Conservation (phyloP, 2,888 invertebrate genomes). For the Hipparchia semele region DNA sequence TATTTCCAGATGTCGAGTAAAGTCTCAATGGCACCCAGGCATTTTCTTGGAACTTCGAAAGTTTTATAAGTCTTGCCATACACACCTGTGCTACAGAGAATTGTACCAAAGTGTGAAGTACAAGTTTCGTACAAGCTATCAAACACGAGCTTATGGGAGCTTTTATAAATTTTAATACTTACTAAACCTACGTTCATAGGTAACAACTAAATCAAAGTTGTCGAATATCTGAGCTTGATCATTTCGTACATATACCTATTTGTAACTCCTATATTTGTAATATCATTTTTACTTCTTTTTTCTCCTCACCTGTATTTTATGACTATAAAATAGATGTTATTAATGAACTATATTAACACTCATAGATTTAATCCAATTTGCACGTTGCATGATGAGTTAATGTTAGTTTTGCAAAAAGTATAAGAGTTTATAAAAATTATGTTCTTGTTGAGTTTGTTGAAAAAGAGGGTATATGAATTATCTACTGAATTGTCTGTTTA, state of each 20-base stretch:
- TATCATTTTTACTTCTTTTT: not conserved
- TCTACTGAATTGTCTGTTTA: too few relatives aligned
- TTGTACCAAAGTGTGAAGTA: not conserved
- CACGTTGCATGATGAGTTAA: not conserved
- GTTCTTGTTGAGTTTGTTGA: too few relatives aligned
- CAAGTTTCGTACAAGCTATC: not conserved
- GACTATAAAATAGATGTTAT: not conserved
- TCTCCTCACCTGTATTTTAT: not conserved
- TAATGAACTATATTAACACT: not conserved
- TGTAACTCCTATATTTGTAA: not conserved
- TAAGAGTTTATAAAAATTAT: too few relatives aligned
- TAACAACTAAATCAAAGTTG: not conserved
- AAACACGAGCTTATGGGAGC: not conserved
- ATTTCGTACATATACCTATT: not conserved
- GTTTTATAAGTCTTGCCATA: conserved; percentile 12
- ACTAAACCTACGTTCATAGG: not conserved
- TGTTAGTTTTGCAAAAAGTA: not conserved
- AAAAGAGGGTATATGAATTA: too few relatives aligned
- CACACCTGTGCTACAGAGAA: conserved; percentile 11
- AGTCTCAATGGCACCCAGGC: conserved; percentile 7
- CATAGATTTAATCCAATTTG: not conserved
- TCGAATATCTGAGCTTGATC: not conserved
- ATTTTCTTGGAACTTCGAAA: conserved; percentile 1
- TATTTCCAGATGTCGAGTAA: conserved; percentile 7
- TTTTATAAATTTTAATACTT: not conserved